phyloP scores from a whole-genome alignment of 2,113 vertebrate species.

The Himantopus leucocephalus region DNA sequence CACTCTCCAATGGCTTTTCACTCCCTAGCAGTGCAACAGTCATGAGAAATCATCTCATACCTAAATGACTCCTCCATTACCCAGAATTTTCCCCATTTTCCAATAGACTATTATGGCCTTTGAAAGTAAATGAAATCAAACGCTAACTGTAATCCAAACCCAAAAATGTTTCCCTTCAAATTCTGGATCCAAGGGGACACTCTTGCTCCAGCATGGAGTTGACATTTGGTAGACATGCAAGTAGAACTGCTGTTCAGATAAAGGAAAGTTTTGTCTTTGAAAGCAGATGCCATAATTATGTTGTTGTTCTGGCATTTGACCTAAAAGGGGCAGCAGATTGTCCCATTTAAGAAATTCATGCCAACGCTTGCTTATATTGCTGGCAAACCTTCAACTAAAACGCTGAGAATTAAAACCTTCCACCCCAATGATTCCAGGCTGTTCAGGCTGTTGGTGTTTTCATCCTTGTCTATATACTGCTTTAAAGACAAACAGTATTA shows the following conservation, averaged over 20 bases:
- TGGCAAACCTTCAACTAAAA: conserved; percentile 10
- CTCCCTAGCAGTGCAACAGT: not conserved
- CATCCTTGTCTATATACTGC: not conserved
- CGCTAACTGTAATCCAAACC: not conserved
- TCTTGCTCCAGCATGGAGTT: not conserved
- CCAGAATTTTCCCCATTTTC: not conserved
- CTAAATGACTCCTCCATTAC: not conserved
- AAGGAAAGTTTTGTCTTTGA: not conserved
- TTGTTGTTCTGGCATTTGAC: not conserved
- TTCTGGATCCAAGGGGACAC: not conserved
- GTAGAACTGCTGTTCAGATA: not conserved
- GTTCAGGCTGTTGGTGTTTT: not conserved
- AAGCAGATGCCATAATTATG: not conserved
- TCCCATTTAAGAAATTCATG: not conserved
- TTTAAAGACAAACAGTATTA: not conserved
- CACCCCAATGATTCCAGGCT: not conserved
- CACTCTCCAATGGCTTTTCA: not conserved
- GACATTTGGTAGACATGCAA: not conserved
- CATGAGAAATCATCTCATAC: not conserved
- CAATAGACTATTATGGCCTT: not conserved
- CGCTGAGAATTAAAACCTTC: conserved; percentile 1
- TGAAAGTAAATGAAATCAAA: not conserved
- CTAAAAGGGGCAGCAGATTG: conserved; percentile 18
- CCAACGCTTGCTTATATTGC: not conserved
- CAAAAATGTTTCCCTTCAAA: not conserved